A percentile compares a stretch with the other conserved stretches of the same genome.
Evolutionary conservation across 2,113 vertebrate genomes (phyloP).

Genomic region (Cyprinodon brontotheroides): DNA sequence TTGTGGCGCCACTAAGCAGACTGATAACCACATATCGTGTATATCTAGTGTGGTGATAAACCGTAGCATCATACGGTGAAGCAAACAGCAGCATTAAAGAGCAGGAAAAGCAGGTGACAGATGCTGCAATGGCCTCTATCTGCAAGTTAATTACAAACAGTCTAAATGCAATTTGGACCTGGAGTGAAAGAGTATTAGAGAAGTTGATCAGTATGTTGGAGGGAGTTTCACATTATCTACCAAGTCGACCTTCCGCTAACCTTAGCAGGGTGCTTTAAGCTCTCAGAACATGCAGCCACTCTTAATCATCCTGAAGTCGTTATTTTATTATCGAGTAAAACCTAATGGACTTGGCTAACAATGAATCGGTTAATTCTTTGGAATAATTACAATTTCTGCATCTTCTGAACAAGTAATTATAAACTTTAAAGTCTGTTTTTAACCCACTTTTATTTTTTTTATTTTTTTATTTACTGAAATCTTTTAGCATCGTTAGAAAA

Average conservation of each 20-base stretch:
- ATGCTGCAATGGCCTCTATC: slow-evolving; percentile 9
- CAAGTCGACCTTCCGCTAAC: not conserved
- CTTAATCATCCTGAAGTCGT: not conserved
- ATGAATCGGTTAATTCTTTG: not conserved
- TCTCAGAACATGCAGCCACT: not conserved
- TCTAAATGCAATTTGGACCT: slow-evolving; percentile 20
- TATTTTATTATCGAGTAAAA: not conserved
- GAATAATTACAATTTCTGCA: not conserved
- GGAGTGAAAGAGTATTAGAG: slow-evolving; percentile 27
- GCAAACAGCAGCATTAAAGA: slow-evolving; percentile 22
- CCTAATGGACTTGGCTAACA: not conserved
- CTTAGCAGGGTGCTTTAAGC: not conserved
- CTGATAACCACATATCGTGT: slow-evolving; percentile 38
- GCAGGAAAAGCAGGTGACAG: slow-evolving; percentile 20
- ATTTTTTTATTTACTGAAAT: not conserved
- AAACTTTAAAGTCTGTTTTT: no score
- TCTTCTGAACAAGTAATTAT: no score
- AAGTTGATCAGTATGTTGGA: slow-evolving; percentile 21
- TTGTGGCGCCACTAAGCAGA: slow-evolving; percentile 8
- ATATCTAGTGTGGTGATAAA: slow-evolving; percentile 33
- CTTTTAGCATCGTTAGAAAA: not conserved
- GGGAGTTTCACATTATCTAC: not conserved
- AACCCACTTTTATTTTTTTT: no score
- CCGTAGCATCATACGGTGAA: slow-evolving; percentile 17
- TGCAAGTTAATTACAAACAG: slow-evolving; percentile 33